phyloP scores from a whole-genome alignment of 2,113 vertebrate species.

The Tamias sibiricus region DNA sequence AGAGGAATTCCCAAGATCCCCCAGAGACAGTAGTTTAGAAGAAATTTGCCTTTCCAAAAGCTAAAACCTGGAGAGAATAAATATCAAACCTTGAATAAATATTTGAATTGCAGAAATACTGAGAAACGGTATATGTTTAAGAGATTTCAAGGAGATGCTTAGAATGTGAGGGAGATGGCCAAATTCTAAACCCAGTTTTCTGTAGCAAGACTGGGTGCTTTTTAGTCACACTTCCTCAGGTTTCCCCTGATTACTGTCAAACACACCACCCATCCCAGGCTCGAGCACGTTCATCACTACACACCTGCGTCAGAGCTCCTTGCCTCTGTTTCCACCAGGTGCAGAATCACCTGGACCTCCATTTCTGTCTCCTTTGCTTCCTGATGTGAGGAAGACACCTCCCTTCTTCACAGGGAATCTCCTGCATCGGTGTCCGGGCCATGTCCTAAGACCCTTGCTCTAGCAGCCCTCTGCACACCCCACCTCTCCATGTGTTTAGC shows the following conservation, averaged over 20 bases:
- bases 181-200: background rate
- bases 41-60: background rate
- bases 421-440: no score
- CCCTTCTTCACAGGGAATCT: background rate
- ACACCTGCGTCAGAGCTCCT: background rate
- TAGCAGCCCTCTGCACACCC: background rate
- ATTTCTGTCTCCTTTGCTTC: background rate
- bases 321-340: background rate
- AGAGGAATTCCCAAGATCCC: background rate
- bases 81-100: background rate
- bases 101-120: background rate
- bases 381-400: background rate
- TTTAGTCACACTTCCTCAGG: background rate
- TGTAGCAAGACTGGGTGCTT: background rate
- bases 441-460: background rate
- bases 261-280: background rate
- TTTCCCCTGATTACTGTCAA: constrained; percentile 5
- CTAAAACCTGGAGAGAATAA: background rate
- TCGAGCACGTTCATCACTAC: background rate
- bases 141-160: background rate
- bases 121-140: background rate
- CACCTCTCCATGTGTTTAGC: background rate
- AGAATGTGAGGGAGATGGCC: background rate
- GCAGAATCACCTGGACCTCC: background rate
- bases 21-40: background rate